Evolutionary conservation across 2,113 vertebrate genomes (phyloP).

Genomic region (Oostethus manadensis): DNA sequence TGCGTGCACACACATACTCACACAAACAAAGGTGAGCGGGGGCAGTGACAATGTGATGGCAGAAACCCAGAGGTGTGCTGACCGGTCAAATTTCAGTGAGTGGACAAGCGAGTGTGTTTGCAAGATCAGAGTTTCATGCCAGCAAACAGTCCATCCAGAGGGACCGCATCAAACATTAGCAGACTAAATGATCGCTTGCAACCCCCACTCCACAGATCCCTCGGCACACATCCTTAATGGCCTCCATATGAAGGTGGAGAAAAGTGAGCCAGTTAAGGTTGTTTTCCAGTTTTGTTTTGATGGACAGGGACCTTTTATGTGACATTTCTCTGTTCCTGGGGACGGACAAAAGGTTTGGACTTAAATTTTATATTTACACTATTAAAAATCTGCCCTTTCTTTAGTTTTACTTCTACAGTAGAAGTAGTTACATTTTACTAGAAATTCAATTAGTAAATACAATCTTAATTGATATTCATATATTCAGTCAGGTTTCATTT

Average conservation of each 20-base stretch:
- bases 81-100: constrained; percentile 52
- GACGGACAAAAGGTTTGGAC: not conserved
- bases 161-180: constrained; percentile 2
- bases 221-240: constrained; percentile 9
- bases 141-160: constrained; percentile 33
- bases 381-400: not conserved
- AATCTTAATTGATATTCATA: too few relatives aligned
- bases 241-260: constrained; percentile 10
- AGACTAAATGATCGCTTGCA: constrained; percentile 5
- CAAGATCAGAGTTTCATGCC: constrained; percentile 34
- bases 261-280: constrained; percentile 11
- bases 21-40: constrained; percentile 43
- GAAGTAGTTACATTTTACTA: too few relatives aligned
- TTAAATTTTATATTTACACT: not conserved
- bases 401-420: not conserved
- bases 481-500: too few relatives aligned
- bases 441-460: too few relatives aligned
- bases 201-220: constrained; percentile 3
- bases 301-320: not conserved
- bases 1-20: not conserved
- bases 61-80: constrained; percentile 44
- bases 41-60: constrained; percentile 47
- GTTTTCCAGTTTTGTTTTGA: constrained; percentile 1
- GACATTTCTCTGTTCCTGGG: not conserved
- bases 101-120: constrained; percentile 22